Percentiles rank a stretch among this genome's conserved stretches.
Conservation (phyloP, 1,140 invertebrate genomes). For the Leptopilina boulardi region DNA sequence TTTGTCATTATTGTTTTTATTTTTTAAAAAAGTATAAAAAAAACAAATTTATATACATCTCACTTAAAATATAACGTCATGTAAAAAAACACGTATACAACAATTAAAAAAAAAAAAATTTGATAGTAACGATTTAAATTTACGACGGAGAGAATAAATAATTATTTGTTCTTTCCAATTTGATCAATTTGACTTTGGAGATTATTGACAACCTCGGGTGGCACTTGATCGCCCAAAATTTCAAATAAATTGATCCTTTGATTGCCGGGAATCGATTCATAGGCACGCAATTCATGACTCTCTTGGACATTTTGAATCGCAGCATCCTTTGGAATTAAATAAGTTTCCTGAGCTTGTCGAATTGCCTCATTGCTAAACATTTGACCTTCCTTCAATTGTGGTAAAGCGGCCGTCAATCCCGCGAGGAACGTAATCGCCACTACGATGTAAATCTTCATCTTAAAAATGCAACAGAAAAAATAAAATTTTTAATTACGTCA, state of each 20-base stretch:
- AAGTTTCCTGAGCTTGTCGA: slow-evolving; percentile 88
- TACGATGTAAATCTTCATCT: slow-evolving; percentile 66
- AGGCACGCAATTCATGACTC: slow-evolving; percentile 88
- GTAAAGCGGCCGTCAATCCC: slow-evolving; percentile 77
- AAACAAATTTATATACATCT: slow-evolving; percentile 50
- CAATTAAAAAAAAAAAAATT: too few species aligned
- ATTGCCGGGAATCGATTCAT: slow-evolving; percentile 88
- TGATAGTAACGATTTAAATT: slow-evolving; percentile 8
- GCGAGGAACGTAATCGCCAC: slow-evolving; percentile 73
- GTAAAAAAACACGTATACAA: slow-evolving; percentile 45
- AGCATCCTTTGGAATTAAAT: slow-evolving; percentile 89
- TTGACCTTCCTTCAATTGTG: slow-evolving; percentile 84
- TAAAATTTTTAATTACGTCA: background rate
- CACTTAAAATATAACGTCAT: slow-evolving; percentile 54
- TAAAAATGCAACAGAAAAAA: slow-evolving; percentile 38
- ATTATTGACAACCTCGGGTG: slow-evolving; percentile 88
- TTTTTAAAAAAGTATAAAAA: slow-evolving; percentile 49
- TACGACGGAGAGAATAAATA: background rate
- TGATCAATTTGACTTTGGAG: slow-evolving; percentile 88
- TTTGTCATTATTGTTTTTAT: slow-evolving; percentile 38
- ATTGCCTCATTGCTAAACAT: slow-evolving; percentile 91
- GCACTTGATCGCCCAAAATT: slow-evolving; percentile 88
- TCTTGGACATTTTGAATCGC: slow-evolving; percentile 90
- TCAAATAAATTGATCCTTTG: slow-evolving; percentile 88
- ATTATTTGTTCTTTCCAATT: slow-evolving; percentile 81